Percentiles rank a stretch among this genome's conserved stretches.
Conservation (phyloP, 2,888 invertebrate species). For the Pilophorus perplexus region DNA sequence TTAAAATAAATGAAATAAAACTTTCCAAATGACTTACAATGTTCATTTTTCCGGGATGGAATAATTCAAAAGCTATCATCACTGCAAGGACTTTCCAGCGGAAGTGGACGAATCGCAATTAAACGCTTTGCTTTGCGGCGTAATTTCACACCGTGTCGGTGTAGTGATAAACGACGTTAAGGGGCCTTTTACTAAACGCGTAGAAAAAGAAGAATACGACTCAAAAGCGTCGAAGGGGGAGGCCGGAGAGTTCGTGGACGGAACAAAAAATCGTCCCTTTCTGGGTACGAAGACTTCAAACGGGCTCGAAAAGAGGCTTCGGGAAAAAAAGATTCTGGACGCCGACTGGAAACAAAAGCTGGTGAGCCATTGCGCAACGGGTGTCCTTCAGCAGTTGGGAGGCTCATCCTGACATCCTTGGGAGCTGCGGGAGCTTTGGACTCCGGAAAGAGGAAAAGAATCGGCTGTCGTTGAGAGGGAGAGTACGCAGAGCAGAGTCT, state of each 20-base stretch:
- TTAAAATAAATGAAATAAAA: too few species aligned
- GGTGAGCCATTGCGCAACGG: constrained; percentile 14
- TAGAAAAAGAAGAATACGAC: background rate
- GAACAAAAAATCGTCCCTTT: constrained; percentile 12
- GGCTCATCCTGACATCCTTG: too few species aligned
- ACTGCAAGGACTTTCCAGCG: background rate
- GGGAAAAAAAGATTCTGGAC: constrained; percentile 19
- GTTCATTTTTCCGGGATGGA: too few species aligned
- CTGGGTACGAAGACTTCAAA: constrained; percentile 21
- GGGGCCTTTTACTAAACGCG: background rate
- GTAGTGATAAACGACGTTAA: constrained; percentile 8
- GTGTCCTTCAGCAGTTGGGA: constrained; percentile 37
- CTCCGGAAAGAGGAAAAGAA: too few species aligned
- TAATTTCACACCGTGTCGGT: constrained; percentile 11
- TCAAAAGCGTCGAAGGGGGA: background rate
- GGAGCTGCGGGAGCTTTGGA: too few species aligned
- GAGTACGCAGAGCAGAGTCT: too few species aligned
- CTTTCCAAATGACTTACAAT: too few species aligned
- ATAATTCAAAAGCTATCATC: too few species aligned
- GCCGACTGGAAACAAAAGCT: constrained; percentile 9
- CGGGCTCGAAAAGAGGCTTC: background rate
- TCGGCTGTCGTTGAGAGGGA: too few species aligned
- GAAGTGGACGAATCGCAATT: constrained; percentile 1
- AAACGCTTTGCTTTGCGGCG: constrained; percentile 5
- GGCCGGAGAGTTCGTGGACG: background rate